These are phyloP conservation scores for Anodontia alba DNA, from an alignment of 2,888 invertebrate species.

Conservation along the genomic window DNA sequence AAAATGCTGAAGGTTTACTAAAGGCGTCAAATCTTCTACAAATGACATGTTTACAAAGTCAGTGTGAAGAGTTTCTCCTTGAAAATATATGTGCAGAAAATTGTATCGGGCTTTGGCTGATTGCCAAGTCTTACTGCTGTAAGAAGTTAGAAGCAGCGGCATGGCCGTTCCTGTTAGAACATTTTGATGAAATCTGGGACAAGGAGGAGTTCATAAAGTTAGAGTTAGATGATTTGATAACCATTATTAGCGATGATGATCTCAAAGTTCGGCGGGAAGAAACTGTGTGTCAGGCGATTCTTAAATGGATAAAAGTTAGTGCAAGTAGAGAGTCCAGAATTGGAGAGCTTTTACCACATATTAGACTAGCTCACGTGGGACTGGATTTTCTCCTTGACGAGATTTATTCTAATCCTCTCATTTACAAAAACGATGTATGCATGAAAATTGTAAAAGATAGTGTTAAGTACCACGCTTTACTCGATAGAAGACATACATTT, in stretches of 20 bases:
- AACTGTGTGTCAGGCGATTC: conserved; percentile 47
- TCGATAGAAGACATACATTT: conserved; percentile 53
- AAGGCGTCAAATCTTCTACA: conserved; percentile 55
- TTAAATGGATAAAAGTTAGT: conserved; percentile 53
- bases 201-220: conserved; percentile 54
- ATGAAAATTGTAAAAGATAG: conserved; percentile 50
- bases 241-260: conserved; percentile 50
- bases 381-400: conserved; percentile 61
- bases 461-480: conserved; percentile 62
- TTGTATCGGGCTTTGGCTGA: conserved; percentile 59
- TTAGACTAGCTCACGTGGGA: conserved; percentile 53
- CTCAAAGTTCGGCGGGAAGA: conserved; percentile 54
- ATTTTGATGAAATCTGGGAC: conserved; percentile 51
- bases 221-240: conserved; percentile 57
- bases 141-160: conserved; percentile 33
- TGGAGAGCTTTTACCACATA: conserved; percentile 39
- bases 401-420: conserved; percentile 46
- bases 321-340: conserved; percentile 33
- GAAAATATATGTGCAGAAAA: conserved; percentile 57
- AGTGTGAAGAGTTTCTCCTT: conserved; percentile 60
- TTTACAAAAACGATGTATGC: conserved; percentile 46
- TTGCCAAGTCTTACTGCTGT: conserved; percentile 41
- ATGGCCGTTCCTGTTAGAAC: conserved; percentile 38
- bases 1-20: conserved; percentile 55
- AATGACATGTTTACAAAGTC: conserved; percentile 41